Conservation (phyloP, 2,888 invertebrate species). For the Cecidostiba fungosa region DNA sequence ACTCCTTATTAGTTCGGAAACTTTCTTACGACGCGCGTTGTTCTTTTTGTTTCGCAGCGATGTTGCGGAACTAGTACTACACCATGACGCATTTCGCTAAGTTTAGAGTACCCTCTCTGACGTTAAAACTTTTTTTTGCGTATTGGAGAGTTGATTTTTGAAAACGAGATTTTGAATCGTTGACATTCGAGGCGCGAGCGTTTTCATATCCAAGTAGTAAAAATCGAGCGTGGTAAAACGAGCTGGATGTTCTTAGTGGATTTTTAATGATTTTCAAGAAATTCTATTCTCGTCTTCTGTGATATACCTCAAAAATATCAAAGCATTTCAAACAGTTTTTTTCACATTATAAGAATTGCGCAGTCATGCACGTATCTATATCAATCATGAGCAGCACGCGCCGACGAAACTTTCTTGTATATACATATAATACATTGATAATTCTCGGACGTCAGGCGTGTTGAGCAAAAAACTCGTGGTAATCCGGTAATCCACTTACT, state of each 20-base stretch:
- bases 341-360: background rate
- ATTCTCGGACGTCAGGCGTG: background rate
- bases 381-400: background rate
- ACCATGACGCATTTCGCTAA: no score
- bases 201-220: no score
- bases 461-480: background rate
- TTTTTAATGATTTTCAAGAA: no score
- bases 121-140: no score
- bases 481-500: conserved; percentile 8
- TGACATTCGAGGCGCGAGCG: no score
- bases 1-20: background rate
- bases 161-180: no score
- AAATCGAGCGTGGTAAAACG: no score
- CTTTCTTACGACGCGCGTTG: background rate
- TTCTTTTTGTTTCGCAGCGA: background rate
- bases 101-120: no score
- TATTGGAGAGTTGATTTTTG: no score
- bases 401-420: background rate
- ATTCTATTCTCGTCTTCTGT: no score
- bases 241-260: no score
- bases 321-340: background rate
- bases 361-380: background rate
- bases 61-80: no score
- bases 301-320: background rate
- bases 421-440: background rate